Evolutionary conservation across 2,113 vertebrate species (phyloP).

Genomic region (Melanerpes formicivorus): DNA sequence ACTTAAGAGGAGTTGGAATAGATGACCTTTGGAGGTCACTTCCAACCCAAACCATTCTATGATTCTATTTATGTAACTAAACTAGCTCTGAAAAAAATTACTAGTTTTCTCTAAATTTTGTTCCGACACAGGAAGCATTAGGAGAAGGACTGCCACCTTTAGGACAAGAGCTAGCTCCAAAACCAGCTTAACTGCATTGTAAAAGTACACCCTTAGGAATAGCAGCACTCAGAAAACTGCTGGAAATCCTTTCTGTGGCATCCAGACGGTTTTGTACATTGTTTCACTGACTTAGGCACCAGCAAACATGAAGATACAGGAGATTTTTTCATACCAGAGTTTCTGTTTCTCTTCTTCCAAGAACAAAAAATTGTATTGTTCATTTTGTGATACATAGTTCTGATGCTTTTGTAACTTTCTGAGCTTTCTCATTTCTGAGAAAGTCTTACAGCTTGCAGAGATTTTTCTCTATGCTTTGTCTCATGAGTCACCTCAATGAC

Average conservation of each 20-base stretch:
- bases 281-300: not conserved
- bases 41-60: too few relatives aligned
- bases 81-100: not conserved
- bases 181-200: not conserved
- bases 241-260: not conserved
- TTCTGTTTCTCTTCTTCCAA: not conserved
- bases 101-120: not conserved
- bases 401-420: not conserved
- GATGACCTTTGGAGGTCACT: too few relatives aligned
- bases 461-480: not conserved
- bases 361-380: not conserved
- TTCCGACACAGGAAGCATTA: not conserved
- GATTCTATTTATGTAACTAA: not conserved
- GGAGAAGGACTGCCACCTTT: not conserved
- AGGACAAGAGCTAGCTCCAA: not conserved
- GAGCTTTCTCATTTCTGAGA: not conserved
- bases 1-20: too few relatives aligned
- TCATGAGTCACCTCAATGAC: not conserved
- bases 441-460: not conserved
- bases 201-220: not conserved
- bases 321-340: not conserved
- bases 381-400: not conserved
- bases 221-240: not conserved
- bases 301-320: not conserved
- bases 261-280: not conserved